Base-by-base conservation (phyloP, 2,797 vertebrate species). In the Brachymystax lenok region DNA sequence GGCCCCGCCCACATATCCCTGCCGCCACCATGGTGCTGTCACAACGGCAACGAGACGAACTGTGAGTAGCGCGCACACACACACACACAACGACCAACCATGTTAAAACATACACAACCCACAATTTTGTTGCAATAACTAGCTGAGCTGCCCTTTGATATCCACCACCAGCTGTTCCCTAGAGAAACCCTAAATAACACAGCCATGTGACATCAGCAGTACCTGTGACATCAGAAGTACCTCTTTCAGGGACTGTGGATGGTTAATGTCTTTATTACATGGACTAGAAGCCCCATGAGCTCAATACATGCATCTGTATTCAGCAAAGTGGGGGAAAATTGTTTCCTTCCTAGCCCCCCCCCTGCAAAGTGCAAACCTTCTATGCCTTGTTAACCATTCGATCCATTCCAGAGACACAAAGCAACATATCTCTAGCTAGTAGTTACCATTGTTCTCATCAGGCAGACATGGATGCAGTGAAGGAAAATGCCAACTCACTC, bases 31-130 rank as follows among this genome's bases (percentile, higher is more conserved):
- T 99, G 98, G 98, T 99, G 96, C 97, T 99, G 95, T 99, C 98
- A 94, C 98, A 99, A 94, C 96, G 98, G 93, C 98, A 99, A 97
- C 94, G 97, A 95, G 98, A 99, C 88, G 98, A 99, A 92, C 94
- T 99, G 98, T 99, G 95, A 99, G 98, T 95, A 8, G 8, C 76
- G 3, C 40, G 51, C 33, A 69, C n/a, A 40, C 68, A 13, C 40
- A 70, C 33, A 69, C n/a, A 40, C 68, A 59, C n/a, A 3, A 61
- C 12, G 2, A 5, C 35, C 10, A 12, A 46, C 40, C 10, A 46
- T 46, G 40, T 46, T 30, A 40, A 40, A 6, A 40, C 35, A 40
- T 10, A 46, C 40, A 46, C 40, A 46, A 13, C 40, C 40, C 10
- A 46, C 21, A 24, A 21, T 51, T n/a, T 7, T 24, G 68, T 6